These are phyloP conservation scores for Pseudococcus viburni DNA, from an alignment of 2,888 invertebrate genomes.

Conservation along the genomic window DNA sequence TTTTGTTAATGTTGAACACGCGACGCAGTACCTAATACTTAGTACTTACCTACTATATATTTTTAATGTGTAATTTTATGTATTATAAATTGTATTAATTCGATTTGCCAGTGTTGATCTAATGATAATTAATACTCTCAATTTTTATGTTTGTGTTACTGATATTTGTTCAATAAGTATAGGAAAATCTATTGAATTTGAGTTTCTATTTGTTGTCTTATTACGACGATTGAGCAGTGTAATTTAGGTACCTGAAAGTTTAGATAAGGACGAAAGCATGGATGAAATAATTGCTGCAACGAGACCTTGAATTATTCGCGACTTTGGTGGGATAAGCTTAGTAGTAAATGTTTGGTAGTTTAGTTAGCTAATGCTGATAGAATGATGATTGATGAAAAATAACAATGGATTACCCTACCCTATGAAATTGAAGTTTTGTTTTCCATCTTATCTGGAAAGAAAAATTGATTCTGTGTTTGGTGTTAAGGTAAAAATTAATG, in stretches of 20 bases:
- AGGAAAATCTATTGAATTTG: constrained; percentile 14
- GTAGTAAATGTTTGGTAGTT: neutral
- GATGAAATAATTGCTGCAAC: constrained; percentile 2
- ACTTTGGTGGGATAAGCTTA: neutral
- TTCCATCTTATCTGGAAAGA: neutral
- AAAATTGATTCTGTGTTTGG: too few relatives aligned
- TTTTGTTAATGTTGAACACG: constrained; percentile 41
- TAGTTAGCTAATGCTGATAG: neutral
- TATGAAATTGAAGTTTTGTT: neutral
- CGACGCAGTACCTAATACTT: constrained; percentile 34
- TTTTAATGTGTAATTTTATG: constrained; percentile 54
- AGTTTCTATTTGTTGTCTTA: neutral
- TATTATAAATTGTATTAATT: constrained; percentile 46
- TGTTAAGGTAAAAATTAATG: too few relatives aligned
- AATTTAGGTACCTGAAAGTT: neutral
- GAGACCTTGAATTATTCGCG: constrained; percentile 51
- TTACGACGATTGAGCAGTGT: neutral
- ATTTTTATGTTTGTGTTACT: constrained; percentile 54
- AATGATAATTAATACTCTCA: constrained; percentile 50
- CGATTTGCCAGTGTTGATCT: constrained; percentile 23
- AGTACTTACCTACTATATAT: constrained; percentile 45
- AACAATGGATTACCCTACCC: neutral
- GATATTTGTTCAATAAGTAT: constrained; percentile 50
- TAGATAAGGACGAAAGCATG: neutral
- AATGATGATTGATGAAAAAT: neutral